These are phyloP conservation scores for Epizoanthus rinbou DNA, from an alignment of 92 coral and sea anemone species.

Conservation along the genomic window DNA sequence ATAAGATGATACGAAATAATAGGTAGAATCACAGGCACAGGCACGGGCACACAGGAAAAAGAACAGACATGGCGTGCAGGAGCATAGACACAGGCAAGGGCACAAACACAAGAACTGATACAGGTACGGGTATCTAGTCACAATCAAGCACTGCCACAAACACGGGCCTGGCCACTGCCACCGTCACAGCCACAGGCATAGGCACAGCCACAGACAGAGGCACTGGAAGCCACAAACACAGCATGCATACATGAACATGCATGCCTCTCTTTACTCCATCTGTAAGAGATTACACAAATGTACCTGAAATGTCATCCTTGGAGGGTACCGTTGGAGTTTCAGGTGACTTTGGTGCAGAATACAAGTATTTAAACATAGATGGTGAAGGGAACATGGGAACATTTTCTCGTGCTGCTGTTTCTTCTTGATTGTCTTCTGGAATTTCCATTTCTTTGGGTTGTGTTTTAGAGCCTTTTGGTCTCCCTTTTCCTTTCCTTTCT, in stretches of 20 bases:
- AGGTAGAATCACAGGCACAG: background rate
- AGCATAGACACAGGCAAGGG: too few relatives aligned
- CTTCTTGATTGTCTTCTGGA: background rate
- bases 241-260: too few relatives aligned
- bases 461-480: slow-evolving; percentile 5
- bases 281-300: background rate
- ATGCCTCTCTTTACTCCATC: background rate
- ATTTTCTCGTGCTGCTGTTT: background rate
- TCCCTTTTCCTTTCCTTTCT: background rate
- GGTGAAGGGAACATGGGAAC: slow-evolving; percentile 35
- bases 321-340: background rate
- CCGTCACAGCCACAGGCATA: background rate
- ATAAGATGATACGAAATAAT: too few relatives aligned
- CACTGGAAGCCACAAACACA: background rate
- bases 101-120: background rate
- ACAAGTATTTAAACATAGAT: slow-evolving; percentile 36
- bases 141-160: too few relatives aligned
- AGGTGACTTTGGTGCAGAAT: slow-evolving; percentile 18
- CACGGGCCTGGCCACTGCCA: too few relatives aligned
- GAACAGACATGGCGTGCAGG: too few relatives aligned
- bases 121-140: too few relatives aligned
- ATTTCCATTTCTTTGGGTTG: background rate
- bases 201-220: background rate
- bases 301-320: slow-evolving; percentile 19
- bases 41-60: background rate